Conservation (phyloP, 2,113 vertebrate species). For the Perccottus glenii region DNA sequence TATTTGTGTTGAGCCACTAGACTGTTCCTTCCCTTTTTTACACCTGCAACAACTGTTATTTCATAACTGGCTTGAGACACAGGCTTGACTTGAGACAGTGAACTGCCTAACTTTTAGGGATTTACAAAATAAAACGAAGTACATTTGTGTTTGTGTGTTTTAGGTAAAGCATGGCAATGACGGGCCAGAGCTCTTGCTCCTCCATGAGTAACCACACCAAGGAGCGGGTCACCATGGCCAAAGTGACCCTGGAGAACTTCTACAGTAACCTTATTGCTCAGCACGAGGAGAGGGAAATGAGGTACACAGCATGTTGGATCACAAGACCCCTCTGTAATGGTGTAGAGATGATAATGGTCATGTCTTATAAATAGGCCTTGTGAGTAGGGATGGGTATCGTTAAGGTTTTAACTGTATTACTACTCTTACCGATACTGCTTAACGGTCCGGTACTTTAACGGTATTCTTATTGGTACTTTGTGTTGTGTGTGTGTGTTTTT, state of each 20-base stretch:
- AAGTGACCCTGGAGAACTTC: constrained; percentile 97
- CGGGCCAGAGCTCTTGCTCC: constrained; percentile 89
- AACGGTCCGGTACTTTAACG: too few relatives aligned
- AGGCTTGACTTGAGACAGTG: background rate
- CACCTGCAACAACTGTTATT: background rate
- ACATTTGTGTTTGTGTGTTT: background rate
- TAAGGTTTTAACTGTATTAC: too few relatives aligned
- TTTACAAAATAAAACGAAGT: too few relatives aligned
- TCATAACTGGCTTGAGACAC: background rate
- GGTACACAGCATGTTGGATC: constrained; percentile 74
- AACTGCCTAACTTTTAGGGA: background rate
- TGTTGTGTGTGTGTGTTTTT: too few relatives aligned
- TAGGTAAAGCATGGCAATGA: constrained; percentile 94
- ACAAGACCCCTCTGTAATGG: too few relatives aligned
- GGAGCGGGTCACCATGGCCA: constrained; percentile 97
- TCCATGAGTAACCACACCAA: constrained; percentile 99
- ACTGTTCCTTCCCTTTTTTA: background rate
- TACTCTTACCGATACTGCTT: too few relatives aligned
- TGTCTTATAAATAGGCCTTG: too few relatives aligned
- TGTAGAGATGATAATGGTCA: too few relatives aligned
- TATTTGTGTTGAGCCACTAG: background rate
- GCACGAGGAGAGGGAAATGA: constrained; percentile 97
- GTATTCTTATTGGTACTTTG: too few relatives aligned
- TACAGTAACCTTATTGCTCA: constrained; percentile 97
- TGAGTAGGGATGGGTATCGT: too few relatives aligned